phyloP scores from a whole-genome alignment of 2,888 invertebrate species.

The Amblyjoppa proteus region DNA sequence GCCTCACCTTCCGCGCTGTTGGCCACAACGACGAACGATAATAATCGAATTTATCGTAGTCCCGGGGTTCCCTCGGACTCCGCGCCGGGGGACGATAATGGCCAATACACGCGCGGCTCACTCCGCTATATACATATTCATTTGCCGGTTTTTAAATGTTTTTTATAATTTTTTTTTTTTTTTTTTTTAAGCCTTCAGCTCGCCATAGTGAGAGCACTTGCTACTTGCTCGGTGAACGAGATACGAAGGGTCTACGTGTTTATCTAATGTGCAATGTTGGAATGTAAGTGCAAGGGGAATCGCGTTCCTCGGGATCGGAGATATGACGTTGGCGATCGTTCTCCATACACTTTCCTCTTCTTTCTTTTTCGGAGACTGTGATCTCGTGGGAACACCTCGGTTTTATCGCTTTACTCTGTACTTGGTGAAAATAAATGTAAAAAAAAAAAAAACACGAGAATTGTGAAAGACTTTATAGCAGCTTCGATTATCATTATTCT shows the following conservation, averaged over 20 bases:
- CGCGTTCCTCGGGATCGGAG: slow-evolving; percentile 48
- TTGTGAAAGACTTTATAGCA: slow-evolving; percentile 29
- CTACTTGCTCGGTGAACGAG: slow-evolving; percentile 39
- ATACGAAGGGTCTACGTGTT: slow-evolving; percentile 12
- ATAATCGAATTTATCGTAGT: slow-evolving; percentile 68
- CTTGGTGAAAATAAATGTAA: not conserved
- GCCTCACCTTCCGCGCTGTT: slow-evolving; percentile 62
- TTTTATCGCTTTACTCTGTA: slow-evolving; percentile 45
- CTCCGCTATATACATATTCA: slow-evolving; percentile 31
- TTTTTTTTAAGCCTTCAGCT: not conserved
- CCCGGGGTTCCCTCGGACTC: slow-evolving; percentile 35
- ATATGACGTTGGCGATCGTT: slow-evolving; percentile 51
- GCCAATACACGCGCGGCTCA: slow-evolving; percentile 53
- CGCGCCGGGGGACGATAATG: slow-evolving; percentile 61
- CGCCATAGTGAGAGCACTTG: slow-evolving; percentile 57
- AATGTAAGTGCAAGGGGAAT: slow-evolving; percentile 37
- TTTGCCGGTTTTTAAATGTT: not conserved
- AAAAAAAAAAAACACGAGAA: not conserved
- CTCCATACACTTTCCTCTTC: not conserved
- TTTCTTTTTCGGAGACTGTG: slow-evolving; percentile 25
- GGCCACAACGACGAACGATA: slow-evolving; percentile 61
- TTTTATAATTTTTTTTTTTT: not conserved
- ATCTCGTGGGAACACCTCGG: slow-evolving; percentile 56
- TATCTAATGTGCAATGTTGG: slow-evolving; percentile 38
- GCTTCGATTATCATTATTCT: slow-evolving; percentile 49